Percentiles rank a stretch among this genome's conserved stretches.
These are phyloP conservation scores for Hystrix brachyura DNA, from an alignment of 2,113 vertebrate genomes.

Conservation along the genomic window DNA sequence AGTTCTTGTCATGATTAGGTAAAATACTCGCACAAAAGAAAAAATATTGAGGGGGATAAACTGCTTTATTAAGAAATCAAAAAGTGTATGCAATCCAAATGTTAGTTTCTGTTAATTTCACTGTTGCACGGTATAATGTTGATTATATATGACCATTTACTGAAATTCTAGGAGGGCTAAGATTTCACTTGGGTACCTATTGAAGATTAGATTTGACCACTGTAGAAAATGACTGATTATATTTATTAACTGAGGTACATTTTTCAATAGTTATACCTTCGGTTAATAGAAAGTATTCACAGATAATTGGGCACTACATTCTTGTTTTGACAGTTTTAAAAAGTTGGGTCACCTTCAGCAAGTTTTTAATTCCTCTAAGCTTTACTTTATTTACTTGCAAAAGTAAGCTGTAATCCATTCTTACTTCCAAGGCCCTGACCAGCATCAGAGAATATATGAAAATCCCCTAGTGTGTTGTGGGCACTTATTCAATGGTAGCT, in stretches of 20 bases:
- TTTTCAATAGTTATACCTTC: neutral
- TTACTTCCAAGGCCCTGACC: neutral
- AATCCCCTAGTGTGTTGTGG: neutral
- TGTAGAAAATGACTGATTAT: neutral
- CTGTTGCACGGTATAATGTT: neutral
- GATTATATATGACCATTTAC: neutral
- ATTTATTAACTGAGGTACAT: neutral
- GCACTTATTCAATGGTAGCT: neutral
- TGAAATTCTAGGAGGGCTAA: neutral
- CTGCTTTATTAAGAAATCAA: slow-evolving; percentile 19
- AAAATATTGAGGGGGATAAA: neutral
- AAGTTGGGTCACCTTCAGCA: neutral
- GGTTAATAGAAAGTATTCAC: neutral
- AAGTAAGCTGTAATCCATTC: neutral
- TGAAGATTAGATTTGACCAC: neutral
- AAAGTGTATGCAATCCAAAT: neutral
- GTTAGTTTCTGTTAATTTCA: neutral
- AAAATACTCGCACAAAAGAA: neutral
- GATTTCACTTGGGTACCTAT: neutral
- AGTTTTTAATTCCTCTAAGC: neutral
- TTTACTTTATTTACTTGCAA: neutral
- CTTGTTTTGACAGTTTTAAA: neutral
- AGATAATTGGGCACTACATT: neutral
- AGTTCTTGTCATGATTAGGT: neutral
- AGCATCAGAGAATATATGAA: neutral